A percentile compares a stretch with the other conserved stretches of the same genome.
These are phyloP conservation scores for Jacana jacana DNA, from an alignment of 2,113 vertebrate species.

Conservation along the genomic window DNA sequence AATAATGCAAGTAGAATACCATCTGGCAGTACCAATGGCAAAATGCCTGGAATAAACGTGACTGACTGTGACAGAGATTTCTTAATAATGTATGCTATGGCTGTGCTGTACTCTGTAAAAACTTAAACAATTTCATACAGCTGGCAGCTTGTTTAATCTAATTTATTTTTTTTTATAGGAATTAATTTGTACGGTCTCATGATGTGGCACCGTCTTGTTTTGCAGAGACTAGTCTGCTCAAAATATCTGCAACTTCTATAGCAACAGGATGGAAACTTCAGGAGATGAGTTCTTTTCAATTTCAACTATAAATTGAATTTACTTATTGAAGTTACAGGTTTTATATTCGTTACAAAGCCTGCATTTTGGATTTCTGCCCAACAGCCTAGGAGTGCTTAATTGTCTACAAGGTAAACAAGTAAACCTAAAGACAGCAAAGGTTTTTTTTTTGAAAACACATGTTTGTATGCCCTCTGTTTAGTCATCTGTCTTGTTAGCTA, in stretches of 20 bases:
- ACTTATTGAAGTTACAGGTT: background rate
- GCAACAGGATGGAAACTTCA: background rate
- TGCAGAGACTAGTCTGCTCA: background rate
- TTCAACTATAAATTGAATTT: constrained; percentile 21
- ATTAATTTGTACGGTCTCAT: background rate
- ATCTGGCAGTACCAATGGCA: background rate
- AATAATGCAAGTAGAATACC: background rate
- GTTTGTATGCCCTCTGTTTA: background rate
- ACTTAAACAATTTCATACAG: background rate
- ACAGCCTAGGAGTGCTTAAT: background rate
- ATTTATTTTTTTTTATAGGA: background rate
- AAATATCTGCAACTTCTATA: background rate
- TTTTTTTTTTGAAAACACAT: background rate
- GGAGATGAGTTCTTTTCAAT: constrained; percentile 18
- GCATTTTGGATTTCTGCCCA: background rate
- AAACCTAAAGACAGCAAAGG: background rate
- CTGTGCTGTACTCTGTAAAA: background rate
- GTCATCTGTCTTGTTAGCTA: background rate
- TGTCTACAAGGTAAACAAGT: background rate
- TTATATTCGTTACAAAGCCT: background rate
- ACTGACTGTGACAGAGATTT: background rate
- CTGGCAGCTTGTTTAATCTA: constrained; percentile 1
- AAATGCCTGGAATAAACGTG: background rate
- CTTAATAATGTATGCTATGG: background rate
- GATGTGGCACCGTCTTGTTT: background rate